These are phyloP conservation scores for Amblyjoppa fuscipennis DNA, from an alignment of 2,888 invertebrate genomes.

Conservation along the genomic window DNA sequence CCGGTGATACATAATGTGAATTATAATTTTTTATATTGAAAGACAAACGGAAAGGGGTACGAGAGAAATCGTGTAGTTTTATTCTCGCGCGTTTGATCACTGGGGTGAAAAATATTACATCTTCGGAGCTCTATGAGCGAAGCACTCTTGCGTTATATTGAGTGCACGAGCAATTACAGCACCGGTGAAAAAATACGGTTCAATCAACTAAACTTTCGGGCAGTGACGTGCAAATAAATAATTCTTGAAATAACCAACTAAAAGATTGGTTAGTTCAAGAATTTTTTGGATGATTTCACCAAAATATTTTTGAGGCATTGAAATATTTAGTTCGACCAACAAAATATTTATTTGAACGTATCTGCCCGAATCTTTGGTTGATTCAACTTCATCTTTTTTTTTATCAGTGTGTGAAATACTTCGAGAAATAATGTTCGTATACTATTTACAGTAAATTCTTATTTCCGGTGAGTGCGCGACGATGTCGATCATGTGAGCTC, in stretches of 20 bases:
- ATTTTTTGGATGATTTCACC: too few species aligned
- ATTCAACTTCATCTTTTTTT: too few species aligned
- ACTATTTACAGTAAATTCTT: conserved; percentile 40
- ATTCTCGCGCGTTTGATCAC: not conserved
- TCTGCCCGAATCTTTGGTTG: too few species aligned
- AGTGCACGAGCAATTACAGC: not conserved
- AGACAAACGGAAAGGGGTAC: conserved; percentile 4
- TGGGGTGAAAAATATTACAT: not conserved
- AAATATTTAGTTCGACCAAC: too few species aligned
- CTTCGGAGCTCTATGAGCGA: not conserved
- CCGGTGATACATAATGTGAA: conserved; percentile 60
- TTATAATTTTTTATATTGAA: conserved; percentile 69
- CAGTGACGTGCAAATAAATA: too few species aligned
- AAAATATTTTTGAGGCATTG: too few species aligned
- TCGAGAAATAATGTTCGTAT: conserved; percentile 3
- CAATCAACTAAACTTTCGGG: too few species aligned
- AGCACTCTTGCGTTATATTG: not conserved
- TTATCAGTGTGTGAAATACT: conserved; percentile 8
- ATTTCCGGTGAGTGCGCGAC: not conserved
- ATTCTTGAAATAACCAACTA: not conserved
- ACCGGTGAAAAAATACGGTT: too few species aligned
- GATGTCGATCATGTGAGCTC: conserved; percentile 86
- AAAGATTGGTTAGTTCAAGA: too few species aligned
- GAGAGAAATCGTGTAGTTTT: not conserved
- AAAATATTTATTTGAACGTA: too few species aligned